These are phyloP conservation scores for Tipula vernalis DNA, from an alignment of 2,888 invertebrate species.

Conservation along the genomic window DNA sequence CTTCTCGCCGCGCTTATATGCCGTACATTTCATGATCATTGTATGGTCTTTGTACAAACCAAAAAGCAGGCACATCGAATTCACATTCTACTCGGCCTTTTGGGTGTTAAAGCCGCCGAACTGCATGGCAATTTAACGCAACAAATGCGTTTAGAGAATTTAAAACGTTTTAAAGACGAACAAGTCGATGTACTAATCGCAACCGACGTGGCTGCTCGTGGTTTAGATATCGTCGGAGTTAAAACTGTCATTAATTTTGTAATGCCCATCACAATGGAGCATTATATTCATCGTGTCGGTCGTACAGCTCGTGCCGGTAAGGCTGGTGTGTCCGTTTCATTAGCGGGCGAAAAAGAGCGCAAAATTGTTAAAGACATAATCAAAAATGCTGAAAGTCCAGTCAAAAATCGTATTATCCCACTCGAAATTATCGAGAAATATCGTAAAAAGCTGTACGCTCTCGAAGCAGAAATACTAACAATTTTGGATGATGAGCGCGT, in stretches of 20 bases:
- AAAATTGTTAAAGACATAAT: slow-evolving; percentile 85
- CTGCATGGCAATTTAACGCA: slow-evolving; percentile 95
- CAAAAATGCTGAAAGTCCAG: slow-evolving; percentile 68
- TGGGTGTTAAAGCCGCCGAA: slow-evolving; percentile 78
- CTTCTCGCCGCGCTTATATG: slow-evolving; percentile 70
- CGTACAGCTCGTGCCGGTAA: slow-evolving; percentile 92
- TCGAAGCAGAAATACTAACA: slow-evolving; percentile 68
- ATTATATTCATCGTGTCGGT: slow-evolving; percentile 93
- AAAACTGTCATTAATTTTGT: slow-evolving; percentile 95
- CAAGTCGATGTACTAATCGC: slow-evolving; percentile 79
- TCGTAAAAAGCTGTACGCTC: slow-evolving; percentile 50
- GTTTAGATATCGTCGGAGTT: slow-evolving; percentile 93
- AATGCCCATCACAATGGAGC: slow-evolving; percentile 86
- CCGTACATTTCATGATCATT: slow-evolving; percentile 80
- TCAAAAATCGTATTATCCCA: slow-evolving; percentile 79
- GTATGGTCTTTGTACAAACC: slow-evolving; percentile 93
- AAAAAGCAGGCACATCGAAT: slow-evolving; percentile 91
- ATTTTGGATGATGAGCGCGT: slow-evolving; percentile 76
- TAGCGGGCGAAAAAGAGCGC: slow-evolving; percentile 89
- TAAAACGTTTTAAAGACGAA: slow-evolving; percentile 78
- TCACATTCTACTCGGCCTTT: slow-evolving; percentile 79
- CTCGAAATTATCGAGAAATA: slow-evolving; percentile 84
- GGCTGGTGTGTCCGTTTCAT: slow-evolving; percentile 84
- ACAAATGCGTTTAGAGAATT: slow-evolving; percentile 80
- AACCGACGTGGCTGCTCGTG: slow-evolving; percentile 84